phyloP scores from a whole-genome alignment of 2,797 vertebrate genomes.

The Australoheros facetus region DNA sequence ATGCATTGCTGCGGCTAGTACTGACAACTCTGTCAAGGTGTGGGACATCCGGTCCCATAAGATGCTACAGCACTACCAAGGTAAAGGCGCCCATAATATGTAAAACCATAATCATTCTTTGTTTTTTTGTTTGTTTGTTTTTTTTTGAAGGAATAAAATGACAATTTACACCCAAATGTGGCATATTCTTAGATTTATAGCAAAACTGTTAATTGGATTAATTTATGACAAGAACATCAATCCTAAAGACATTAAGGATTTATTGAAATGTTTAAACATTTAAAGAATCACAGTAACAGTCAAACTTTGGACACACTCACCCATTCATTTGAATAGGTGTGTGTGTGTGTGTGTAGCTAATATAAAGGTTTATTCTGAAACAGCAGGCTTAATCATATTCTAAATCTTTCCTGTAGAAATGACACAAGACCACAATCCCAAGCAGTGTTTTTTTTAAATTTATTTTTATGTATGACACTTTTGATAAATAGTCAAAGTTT shows the following conservation, averaged over 20 bases:
- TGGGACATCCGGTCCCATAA: constrained; percentile 95
- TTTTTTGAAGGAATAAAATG: not conserved
- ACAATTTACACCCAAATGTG: not conserved
- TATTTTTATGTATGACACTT: not conserved
- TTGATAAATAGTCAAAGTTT: not conserved
- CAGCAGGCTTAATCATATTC: not conserved
- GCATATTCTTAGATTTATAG: not conserved
- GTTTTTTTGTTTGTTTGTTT: not conserved
- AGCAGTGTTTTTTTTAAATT: not conserved
- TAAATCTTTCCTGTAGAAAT: not conserved
- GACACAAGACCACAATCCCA: not conserved
- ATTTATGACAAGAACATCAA: not conserved
- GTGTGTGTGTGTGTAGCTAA: no score
- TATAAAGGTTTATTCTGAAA: not conserved
- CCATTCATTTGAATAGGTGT: no score
- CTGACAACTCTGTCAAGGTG: constrained; percentile 93
- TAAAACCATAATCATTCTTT: not conserved
- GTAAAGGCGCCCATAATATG: constrained; percentile 71
- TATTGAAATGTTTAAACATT: not conserved
- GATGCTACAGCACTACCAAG: constrained; percentile 94
- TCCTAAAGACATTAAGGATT: not conserved
- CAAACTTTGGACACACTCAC: no score
- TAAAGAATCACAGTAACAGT: not conserved
- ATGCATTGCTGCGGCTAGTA: constrained; percentile 88
- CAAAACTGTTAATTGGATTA: not conserved